phyloP scores from a whole-genome alignment of 2,797 vertebrate species.

The Nyctalus aviator region DNA sequence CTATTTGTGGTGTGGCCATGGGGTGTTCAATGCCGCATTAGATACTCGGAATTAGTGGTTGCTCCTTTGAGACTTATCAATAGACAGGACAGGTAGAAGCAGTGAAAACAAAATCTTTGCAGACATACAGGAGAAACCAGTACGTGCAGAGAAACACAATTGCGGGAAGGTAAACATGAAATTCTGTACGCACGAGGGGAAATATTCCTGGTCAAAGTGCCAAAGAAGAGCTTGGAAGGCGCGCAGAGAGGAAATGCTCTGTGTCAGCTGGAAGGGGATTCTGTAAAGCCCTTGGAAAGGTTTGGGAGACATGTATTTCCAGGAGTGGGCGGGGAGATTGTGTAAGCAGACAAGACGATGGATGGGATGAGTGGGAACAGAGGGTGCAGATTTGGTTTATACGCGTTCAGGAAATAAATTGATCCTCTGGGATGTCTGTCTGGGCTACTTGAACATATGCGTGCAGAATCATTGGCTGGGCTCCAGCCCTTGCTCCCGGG shows the following conservation, averaged over 20 bases:
- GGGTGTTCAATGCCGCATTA: background rate
- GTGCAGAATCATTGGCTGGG: background rate
- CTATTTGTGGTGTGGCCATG: background rate
- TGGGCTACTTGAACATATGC: background rate
- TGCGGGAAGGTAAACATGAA: background rate
- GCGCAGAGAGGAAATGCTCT: background rate
- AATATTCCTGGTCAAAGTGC: conserved; percentile 12
- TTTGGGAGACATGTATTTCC: conserved; percentile 30
- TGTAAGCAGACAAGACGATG: background rate
- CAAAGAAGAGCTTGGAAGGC: background rate
- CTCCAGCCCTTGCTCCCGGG: background rate
- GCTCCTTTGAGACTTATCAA: conserved; percentile 21
- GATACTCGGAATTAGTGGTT: conserved; percentile 1
- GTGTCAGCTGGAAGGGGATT: background rate
- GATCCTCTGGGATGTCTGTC: background rate
- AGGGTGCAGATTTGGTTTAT: conserved; percentile 1
- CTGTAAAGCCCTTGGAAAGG: background rate
- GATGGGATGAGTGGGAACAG: background rate
- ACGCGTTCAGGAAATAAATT: conserved; percentile 3
- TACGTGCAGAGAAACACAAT: background rate
- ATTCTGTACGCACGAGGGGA: background rate
- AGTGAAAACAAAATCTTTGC: conserved; percentile 44
- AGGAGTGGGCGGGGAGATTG: background rate
- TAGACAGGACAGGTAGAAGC: background rate
- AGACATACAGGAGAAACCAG: background rate